Evolutionary conservation across 2,888 invertebrate genomes (phyloP).

Genomic region (Euzophera pinguis): DNA sequence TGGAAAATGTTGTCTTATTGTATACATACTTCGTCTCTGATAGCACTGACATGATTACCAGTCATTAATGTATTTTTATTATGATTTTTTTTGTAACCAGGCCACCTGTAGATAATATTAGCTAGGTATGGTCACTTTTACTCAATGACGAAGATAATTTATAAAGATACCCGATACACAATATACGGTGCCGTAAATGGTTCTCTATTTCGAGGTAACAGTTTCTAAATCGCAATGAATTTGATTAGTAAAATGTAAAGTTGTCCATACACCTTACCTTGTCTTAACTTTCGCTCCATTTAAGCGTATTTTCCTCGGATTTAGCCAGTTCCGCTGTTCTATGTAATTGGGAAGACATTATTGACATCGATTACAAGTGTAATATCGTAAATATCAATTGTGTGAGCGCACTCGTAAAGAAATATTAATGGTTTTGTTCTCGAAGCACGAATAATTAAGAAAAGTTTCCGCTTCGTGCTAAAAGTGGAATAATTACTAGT

Average conservation of each 20-base stretch:
- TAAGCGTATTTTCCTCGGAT: constrained; percentile 16
- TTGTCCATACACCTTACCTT: constrained; percentile 9
- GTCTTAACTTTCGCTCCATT: constrained; percentile 26
- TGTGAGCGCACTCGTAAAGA: constrained; percentile 1
- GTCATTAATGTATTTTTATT: too few species aligned
- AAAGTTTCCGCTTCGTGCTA: constrained; percentile 4
- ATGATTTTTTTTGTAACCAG: too few species aligned
- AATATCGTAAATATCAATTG: constrained; percentile 8
- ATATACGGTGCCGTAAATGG: too few species aligned
- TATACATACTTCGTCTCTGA: too few species aligned
- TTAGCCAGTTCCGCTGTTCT: constrained; percentile 31
- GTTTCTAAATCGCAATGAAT: neutral
- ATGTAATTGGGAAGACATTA: constrained; percentile 32
- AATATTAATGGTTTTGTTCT: constrained; percentile 6
- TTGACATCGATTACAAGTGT: constrained; percentile 9
- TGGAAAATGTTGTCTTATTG: too few species aligned
- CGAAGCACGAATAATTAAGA: constrained; percentile 6
- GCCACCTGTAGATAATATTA: too few species aligned
- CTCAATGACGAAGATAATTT: too few species aligned
- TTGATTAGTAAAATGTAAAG: neutral
- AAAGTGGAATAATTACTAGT: neutral
- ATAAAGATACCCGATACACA: too few species aligned
- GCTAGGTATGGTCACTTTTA: too few species aligned
- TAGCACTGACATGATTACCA: too few species aligned
- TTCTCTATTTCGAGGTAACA: neutral